Conservation (phyloP, 2,797 vertebrate species). For the Acrossocheilus fasciatus region DNA sequence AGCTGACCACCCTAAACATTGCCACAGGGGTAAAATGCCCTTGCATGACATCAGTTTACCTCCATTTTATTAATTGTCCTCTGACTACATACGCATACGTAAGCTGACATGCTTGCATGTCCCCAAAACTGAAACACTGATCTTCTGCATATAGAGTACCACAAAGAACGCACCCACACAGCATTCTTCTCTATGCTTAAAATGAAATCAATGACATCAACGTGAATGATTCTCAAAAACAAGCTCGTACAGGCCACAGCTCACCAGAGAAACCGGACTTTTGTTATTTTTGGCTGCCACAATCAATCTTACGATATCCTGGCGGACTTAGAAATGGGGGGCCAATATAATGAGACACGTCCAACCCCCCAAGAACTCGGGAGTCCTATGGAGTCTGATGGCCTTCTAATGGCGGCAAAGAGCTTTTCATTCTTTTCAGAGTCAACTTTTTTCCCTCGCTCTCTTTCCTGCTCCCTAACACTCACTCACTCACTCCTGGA, state of each 20-base stretch:
- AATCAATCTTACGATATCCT: constrained; percentile 68
- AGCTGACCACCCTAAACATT: constrained; percentile 39
- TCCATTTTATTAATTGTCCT: constrained; percentile 11
- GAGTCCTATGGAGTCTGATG: constrained; percentile 60
- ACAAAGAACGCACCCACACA: constrained; percentile 52
- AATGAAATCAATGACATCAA: constrained; percentile 64
- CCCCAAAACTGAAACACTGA: constrained; percentile 1
- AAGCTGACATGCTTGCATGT: constrained; percentile 9
- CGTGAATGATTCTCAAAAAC: constrained; percentile 63
- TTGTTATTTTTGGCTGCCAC: constrained; percentile 67
- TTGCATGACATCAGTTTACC: constrained; percentile 18
- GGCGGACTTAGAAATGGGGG: constrained; percentile 56
- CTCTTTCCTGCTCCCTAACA: constrained; percentile 48
- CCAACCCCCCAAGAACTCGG: constrained; percentile 55
- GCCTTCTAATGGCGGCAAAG: constrained; percentile 62
- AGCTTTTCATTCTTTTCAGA: constrained; percentile 60
- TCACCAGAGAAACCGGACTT: constrained; percentile 62
- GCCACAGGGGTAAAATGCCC: constrained; percentile 26
- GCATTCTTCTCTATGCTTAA: constrained; percentile 51
- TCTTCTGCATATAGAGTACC: neutral
- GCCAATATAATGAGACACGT: constrained; percentile 57
- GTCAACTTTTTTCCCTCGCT: constrained; percentile 50
- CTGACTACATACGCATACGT: neutral
- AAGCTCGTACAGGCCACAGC: constrained; percentile 33
- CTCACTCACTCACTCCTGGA: constrained; percentile 54